Evolutionary conservation across 2,888 invertebrate species (phyloP).

Genomic region (Dicyrtomina minuta): DNA sequence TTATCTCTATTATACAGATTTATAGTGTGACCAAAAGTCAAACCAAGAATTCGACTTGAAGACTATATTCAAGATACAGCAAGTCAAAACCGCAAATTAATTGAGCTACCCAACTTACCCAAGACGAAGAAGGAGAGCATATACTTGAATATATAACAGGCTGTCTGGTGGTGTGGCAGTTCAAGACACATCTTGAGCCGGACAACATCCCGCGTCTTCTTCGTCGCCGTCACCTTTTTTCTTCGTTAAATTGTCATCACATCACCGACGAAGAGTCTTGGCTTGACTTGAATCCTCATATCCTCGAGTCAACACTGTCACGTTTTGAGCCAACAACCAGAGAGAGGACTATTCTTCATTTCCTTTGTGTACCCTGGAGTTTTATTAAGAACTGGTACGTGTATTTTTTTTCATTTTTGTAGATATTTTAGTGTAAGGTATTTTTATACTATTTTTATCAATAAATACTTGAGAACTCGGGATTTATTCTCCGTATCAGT

Average conservation of each 20-base stretch:
- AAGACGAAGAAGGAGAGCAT: background rate
- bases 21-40: constrained; percentile 19
- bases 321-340: background rate
- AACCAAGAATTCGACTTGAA: background rate
- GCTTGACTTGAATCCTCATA: too few relatives aligned
- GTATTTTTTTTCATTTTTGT: too few relatives aligned
- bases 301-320: too few relatives aligned
- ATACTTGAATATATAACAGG: background rate
- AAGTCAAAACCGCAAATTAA: constrained; percentile 10
- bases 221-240: background rate
- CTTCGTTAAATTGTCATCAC: background rate
- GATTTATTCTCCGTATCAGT: too few relatives aligned
- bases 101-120: background rate
- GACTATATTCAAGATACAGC: background rate
- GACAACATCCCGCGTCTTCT: constrained; percentile 13
- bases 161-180: constrained; percentile 10
- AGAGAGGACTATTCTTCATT: background rate
- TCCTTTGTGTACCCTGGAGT: background rate
- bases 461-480: too few relatives aligned
- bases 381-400: background rate
- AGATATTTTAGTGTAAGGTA: too few relatives aligned
- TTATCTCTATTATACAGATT: background rate
- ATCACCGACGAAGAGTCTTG: background rate
- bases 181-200: constrained; percentile 25
- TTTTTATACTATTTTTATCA: too few relatives aligned